Evolutionary conservation across 2,888 invertebrate genomes (phyloP).

Genomic region (Meliscaeva auricollis): DNA sequence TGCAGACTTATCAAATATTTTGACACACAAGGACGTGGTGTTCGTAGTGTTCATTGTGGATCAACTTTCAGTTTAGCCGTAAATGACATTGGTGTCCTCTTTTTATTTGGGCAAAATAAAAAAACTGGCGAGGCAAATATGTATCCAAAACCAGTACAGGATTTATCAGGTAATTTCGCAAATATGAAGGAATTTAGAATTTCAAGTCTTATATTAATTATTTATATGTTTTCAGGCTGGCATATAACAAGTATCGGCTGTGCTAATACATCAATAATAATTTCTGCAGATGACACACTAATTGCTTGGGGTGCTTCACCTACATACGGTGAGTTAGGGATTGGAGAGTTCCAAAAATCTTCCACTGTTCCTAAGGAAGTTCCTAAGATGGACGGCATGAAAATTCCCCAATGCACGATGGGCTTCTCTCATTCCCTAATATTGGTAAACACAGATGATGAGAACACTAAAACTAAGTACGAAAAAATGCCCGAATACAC

Average conservation of each 20-base stretch:
- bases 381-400: slow-evolving; percentile 89
- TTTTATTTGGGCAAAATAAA: slow-evolving; percentile 96
- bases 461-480: slow-evolving; percentile 85
- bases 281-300: slow-evolving; percentile 95
- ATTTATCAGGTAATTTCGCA: slow-evolving; percentile 87
- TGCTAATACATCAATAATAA: slow-evolving; percentile 92
- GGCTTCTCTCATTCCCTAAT: slow-evolving; percentile 94
- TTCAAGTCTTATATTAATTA: not conserved
- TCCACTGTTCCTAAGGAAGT: slow-evolving; percentile 95
- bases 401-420: slow-evolving; percentile 91
- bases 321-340: slow-evolving; percentile 96
- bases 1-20: slow-evolving; percentile 93
- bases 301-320: slow-evolving; percentile 98
- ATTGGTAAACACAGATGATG: slow-evolving; percentile 85
- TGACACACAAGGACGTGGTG: slow-evolving; percentile 93
- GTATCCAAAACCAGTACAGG: slow-evolving; percentile 98
- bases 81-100: slow-evolving; percentile 90
- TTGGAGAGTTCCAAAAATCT: slow-evolving; percentile 95
- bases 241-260: slow-evolving; percentile 93
- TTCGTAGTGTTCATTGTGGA: slow-evolving; percentile 92
- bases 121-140: slow-evolving; percentile 97
- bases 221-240: slow-evolving; percentile 88
- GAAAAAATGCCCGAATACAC: slow-evolving; percentile 85
- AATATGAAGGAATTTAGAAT: not conserved
- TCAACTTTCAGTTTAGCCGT: slow-evolving; percentile 94